Evolutionary conservation across 2,888 invertebrate species (phyloP).

Genomic region (Metalampra italica): DNA sequence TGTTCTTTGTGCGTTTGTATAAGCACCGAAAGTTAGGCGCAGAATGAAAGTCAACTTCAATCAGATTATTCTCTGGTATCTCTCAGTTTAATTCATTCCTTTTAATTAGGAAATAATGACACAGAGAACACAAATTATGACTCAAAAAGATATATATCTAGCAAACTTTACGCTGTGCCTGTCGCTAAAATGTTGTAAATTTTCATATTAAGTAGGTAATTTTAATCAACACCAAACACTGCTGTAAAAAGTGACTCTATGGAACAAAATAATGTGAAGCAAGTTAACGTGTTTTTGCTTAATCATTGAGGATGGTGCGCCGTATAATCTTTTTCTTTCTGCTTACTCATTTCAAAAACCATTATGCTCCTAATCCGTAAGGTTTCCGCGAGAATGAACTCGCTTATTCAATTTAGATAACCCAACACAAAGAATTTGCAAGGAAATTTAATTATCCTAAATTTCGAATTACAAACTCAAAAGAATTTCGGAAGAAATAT

Average conservation of each 20-base stretch:
- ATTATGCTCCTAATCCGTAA: constrained; percentile 3
- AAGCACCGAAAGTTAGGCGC: too few species aligned
- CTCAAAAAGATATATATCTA: too few species aligned
- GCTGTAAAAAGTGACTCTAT: constrained; percentile 26
- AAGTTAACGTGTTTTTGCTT: constrained; percentile 18
- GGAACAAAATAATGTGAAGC: constrained; percentile 1
- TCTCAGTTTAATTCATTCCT: too few species aligned
- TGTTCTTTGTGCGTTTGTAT: too few species aligned
- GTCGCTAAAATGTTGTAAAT: too few species aligned
- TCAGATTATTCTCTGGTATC: too few species aligned
- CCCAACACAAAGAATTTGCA: constrained; percentile 1
- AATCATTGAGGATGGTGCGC: constrained; percentile 6
- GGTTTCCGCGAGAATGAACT: neutral
- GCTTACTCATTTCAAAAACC: constrained; percentile 6
- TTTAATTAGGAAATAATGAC: too few species aligned
- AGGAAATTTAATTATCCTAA: constrained; percentile 4
- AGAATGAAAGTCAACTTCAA: too few species aligned
- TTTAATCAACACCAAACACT: too few species aligned
- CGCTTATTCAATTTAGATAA: constrained; percentile 2
- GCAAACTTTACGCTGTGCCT: too few species aligned
- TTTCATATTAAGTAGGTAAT: too few species aligned
- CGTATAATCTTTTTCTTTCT: constrained; percentile 5
- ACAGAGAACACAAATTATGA: too few species aligned
- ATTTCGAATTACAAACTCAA: neutral
- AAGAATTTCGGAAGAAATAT: constrained; percentile 1